Conservation (phyloP, 2,113 vertebrate species). For the Tachysurus vachellii region DNA sequence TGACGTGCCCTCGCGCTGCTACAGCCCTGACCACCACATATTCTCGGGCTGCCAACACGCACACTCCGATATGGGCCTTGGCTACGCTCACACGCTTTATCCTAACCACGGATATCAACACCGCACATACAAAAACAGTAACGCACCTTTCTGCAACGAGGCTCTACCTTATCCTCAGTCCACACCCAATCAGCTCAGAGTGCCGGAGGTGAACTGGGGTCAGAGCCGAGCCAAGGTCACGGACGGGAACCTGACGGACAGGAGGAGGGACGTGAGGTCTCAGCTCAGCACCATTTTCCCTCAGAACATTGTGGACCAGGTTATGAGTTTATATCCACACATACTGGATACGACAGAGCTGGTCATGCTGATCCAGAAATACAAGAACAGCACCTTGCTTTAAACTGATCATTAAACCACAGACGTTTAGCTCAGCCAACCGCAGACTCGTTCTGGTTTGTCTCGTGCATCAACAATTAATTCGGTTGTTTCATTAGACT, state of each 20-base stretch:
- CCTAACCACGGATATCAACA: background rate
- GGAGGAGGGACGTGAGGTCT: conserved; percentile 58
- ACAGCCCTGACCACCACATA: background rate
- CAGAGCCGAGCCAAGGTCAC: background rate
- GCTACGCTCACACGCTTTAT: background rate
- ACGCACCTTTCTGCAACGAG: background rate
- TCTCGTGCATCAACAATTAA: background rate
- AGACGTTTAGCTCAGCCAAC: too few species aligned
- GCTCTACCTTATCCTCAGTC: background rate
- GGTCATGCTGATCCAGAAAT: conserved; percentile 63
- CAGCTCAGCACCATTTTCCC: conserved; percentile 73
- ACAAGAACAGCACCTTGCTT: conserved; percentile 44
- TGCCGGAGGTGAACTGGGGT: conserved; percentile 36
- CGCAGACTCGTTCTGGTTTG: background rate
- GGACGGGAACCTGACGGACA: background rate
- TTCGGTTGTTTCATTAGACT: too few species aligned
- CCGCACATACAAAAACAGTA: background rate
- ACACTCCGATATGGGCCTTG: conserved; percentile 2
- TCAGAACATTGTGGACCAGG: conserved; percentile 57
- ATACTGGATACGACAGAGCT: conserved; percentile 62
- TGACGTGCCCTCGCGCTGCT: background rate
- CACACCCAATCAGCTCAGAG: background rate
- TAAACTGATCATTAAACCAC: background rate
- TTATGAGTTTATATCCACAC: conserved; percentile 62
- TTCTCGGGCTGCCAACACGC: background rate